Evolutionary conservation across 2,888 invertebrate genomes (phyloP).

Genomic region (Diplolepis rosae): DNA sequence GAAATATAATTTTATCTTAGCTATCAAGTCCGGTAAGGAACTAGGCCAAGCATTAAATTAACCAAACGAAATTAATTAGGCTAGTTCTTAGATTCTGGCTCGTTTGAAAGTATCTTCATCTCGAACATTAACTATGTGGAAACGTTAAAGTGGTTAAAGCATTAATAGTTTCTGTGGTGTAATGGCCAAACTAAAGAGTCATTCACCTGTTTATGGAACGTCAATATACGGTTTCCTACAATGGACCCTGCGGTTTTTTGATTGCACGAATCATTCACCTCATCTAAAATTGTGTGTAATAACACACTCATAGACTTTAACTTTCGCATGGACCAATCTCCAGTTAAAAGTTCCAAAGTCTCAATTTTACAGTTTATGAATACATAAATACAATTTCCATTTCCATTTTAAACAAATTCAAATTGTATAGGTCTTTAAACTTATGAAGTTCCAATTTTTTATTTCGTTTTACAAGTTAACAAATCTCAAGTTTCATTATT

Average conservation of each 20-base stretch:
- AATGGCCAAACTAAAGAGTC: neutral
- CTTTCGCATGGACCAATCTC: too few relatives aligned
- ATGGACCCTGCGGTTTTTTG: neutral
- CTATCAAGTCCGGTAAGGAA: constrained; percentile 38
- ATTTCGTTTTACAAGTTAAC: too few relatives aligned
- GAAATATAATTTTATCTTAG: constrained; percentile 33
- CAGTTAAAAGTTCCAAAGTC: too few relatives aligned
- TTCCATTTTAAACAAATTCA: too few relatives aligned
- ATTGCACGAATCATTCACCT: neutral
- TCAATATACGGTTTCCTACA: neutral
- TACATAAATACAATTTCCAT: too few relatives aligned
- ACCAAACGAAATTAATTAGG: constrained; percentile 61
- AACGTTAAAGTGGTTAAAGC: neutral
- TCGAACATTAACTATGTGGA: neutral
- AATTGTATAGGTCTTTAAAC: too few relatives aligned
- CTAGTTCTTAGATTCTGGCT: constrained; percentile 35
- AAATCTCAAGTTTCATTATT: too few relatives aligned
- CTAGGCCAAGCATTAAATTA: constrained; percentile 61
- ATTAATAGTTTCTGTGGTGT: neutral
- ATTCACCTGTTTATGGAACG: neutral
- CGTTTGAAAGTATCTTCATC: constrained; percentile 1
- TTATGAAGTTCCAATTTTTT: too few relatives aligned
- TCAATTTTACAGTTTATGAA: too few relatives aligned
- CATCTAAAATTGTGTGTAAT: too few relatives aligned
- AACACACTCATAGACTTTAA: too few relatives aligned